phyloP scores from a whole-genome alignment of 1,140 invertebrate species.

The Gerris buenoi region DNA sequence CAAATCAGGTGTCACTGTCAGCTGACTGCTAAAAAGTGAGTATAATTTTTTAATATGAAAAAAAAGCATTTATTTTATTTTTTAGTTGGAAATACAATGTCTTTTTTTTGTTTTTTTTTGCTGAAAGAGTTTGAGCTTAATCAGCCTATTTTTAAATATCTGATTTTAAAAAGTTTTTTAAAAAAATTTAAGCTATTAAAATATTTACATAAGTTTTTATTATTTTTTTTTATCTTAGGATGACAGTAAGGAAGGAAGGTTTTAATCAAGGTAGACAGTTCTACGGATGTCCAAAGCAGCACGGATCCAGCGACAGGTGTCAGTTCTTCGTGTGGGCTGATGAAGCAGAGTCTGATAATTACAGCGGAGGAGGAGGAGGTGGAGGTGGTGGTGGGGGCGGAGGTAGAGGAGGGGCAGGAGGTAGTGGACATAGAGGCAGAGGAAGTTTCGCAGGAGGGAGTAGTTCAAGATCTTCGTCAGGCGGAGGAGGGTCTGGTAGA shows the following conservation, averaged over 20 bases:
- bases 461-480: too few relatives aligned
- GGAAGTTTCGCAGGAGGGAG: neutral
- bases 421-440: constrained; percentile 6
- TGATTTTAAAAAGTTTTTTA: neutral
- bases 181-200: constrained; percentile 3
- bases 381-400: constrained; percentile 4
- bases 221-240: constrained; percentile 30
- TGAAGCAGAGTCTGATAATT: constrained; percentile 10
- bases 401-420: constrained; percentile 11
- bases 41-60: constrained; percentile 1
- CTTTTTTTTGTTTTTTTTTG: constrained; percentile 3
- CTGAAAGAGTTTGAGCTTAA: constrained; percentile 3
- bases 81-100: neutral
- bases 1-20: constrained; percentile 35
- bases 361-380: constrained; percentile 17
- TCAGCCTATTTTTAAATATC: neutral
- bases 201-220: neutral
- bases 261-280: constrained; percentile 72
- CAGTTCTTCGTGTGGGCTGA: constrained; percentile 37
- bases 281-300: constrained; percentile 56
- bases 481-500: neutral
- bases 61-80: neutral
- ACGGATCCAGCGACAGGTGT: constrained; percentile 38
- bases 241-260: constrained; percentile 66
- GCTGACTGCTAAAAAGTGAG: constrained; percentile 33